Percentiles rank a stretch among this genome's conserved stretches.
Conservation (phyloP, 2,888 invertebrate species). For the Linyphia triangularis region DNA sequence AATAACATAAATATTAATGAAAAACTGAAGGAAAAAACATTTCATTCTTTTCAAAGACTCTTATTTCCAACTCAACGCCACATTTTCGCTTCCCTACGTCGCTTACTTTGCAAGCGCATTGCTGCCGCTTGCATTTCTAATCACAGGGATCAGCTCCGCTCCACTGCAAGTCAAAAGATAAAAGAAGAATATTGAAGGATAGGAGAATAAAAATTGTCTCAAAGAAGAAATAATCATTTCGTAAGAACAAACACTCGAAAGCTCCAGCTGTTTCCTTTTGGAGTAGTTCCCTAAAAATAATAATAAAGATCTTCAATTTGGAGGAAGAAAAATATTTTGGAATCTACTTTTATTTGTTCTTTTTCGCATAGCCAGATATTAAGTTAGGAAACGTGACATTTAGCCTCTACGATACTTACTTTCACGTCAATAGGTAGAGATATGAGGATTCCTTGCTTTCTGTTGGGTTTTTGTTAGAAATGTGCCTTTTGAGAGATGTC, state of each 20-base stretch:
- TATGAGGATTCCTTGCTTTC: neutral
- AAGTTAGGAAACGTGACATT: slow-evolving; percentile 61
- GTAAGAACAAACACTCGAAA: slow-evolving; percentile 36
- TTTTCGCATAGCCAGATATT: slow-evolving; percentile 46
- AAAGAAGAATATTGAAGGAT: neutral
- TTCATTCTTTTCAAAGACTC: neutral
- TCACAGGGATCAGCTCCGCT: slow-evolving; percentile 9
- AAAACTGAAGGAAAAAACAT: neutral
- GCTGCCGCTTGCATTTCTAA: slow-evolving; percentile 53
- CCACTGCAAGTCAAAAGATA: slow-evolving; percentile 6
- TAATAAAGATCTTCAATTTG: slow-evolving; percentile 38
- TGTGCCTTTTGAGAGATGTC: neutral
- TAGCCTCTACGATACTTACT: slow-evolving; percentile 24
- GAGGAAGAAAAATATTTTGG: slow-evolving; percentile 28
- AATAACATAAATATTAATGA: neutral
- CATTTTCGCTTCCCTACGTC: slow-evolving; percentile 10
- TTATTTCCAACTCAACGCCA: neutral
- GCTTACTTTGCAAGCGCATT: slow-evolving; percentile 13
- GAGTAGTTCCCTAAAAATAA: neutral
- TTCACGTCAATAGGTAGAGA: slow-evolving; percentile 52
- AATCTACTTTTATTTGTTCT: slow-evolving; percentile 23
- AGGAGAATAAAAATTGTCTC: neutral
- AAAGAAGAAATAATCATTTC: slow-evolving; percentile 53
- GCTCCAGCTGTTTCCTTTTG: slow-evolving; percentile 50
- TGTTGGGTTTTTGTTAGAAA: neutral